Evolutionary conservation across 2,113 vertebrate genomes (phyloP).

Genomic region (Peromyscus californicus): DNA sequence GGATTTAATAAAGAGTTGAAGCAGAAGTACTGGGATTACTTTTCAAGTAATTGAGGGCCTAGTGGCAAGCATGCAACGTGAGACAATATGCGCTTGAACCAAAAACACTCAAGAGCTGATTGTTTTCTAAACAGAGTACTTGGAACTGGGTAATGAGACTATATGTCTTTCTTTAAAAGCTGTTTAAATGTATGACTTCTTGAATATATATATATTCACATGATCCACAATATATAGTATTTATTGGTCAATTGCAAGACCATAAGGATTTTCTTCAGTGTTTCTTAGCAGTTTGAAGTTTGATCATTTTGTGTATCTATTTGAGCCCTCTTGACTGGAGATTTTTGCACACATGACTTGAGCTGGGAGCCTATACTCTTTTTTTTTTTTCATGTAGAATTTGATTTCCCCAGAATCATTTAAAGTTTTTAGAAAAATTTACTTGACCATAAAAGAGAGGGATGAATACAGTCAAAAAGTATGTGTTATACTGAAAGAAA

Average conservation of each 20-base stretch:
- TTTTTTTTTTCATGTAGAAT: background rate
- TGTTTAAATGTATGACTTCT: background rate
- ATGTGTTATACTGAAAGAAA: background rate
- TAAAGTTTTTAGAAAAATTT: background rate
- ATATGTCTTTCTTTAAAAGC: background rate
- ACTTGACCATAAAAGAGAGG: background rate
- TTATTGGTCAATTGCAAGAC: background rate
- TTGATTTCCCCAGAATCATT: background rate
- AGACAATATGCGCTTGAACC: background rate
- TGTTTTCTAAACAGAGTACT: slow-evolving; percentile 25
- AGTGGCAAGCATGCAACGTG: background rate
- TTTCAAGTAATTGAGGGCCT: background rate
- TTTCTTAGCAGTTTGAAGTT: background rate
- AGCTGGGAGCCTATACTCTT: background rate
- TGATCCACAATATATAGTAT: background rate
- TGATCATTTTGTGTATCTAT: background rate
- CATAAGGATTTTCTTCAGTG: background rate
- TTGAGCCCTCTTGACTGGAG: background rate
- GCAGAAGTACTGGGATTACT: background rate
- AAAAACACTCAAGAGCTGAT: slow-evolving; percentile 35
- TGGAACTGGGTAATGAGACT: background rate
- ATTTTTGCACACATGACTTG: background rate
- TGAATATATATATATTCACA: background rate
- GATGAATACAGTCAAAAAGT: background rate
- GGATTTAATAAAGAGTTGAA: slow-evolving; percentile 9